phyloP scores from a whole-genome alignment of 2,888 invertebrate species.

The Drosophila paramelanica region DNA sequence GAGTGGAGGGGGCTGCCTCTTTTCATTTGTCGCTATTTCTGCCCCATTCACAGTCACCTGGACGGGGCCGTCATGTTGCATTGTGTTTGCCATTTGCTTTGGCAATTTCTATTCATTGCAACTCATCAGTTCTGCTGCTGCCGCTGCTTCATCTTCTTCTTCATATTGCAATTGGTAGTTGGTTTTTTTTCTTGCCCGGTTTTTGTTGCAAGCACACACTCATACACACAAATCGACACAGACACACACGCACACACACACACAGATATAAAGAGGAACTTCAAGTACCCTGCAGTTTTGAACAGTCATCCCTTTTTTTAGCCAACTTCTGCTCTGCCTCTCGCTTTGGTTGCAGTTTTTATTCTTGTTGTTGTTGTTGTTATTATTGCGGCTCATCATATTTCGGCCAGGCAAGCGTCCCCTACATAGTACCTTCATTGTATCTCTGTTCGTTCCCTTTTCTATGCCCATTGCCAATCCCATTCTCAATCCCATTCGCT shows the following conservation, averaged over 20 bases:
- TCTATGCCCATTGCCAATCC: slow-evolving; percentile 8
- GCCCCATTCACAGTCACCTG: slow-evolving; percentile 23
- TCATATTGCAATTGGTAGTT: slow-evolving; percentile 37
- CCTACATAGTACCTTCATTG: slow-evolving; percentile 16
- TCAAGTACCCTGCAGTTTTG: slow-evolving; percentile 3
- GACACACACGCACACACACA: slow-evolving; percentile 8
- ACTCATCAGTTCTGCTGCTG: slow-evolving; percentile 47
- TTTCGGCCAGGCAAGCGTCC: slow-evolving; percentile 35
- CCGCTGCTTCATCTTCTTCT: slow-evolving; percentile 20
- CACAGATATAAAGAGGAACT: slow-evolving; percentile 7
- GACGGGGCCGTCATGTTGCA: slow-evolving; percentile 24
- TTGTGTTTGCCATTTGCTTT: slow-evolving; percentile 48
- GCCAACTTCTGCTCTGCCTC: slow-evolving; percentile 16
- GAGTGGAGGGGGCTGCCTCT: background rate
- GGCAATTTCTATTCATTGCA: slow-evolving; percentile 58
- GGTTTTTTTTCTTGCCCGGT: slow-evolving; percentile 5
- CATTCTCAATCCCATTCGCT: slow-evolving; percentile 17
- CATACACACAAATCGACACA: slow-evolving; percentile 2
- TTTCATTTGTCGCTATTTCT: slow-evolving; percentile 27
- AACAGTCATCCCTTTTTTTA: slow-evolving; percentile 11
- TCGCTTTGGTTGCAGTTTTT: slow-evolving; percentile 20
- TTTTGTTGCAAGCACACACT: slow-evolving; percentile 10
- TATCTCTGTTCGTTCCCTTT: slow-evolving; percentile 4
- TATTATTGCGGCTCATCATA: slow-evolving; percentile 64
- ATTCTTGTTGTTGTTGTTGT: slow-evolving; percentile 21